These are phyloP conservation scores for Polypterus bichir DNA, from an alignment of 2,113 vertebrate genomes.

Conservation along the genomic window DNA sequence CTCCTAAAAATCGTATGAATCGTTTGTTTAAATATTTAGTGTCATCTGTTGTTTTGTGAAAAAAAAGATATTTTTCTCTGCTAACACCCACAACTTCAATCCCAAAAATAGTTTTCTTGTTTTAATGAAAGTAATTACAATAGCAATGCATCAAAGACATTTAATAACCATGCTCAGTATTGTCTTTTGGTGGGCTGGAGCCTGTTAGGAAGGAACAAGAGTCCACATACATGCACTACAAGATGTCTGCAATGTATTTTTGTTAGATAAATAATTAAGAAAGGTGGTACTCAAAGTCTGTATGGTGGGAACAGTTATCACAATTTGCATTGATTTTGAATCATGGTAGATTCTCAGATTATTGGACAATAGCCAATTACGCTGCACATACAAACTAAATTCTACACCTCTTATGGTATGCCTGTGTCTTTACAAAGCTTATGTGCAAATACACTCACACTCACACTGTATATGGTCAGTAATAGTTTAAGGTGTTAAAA, in stretches of 20 bases:
- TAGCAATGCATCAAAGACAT: too few relatives aligned
- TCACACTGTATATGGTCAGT: too few relatives aligned
- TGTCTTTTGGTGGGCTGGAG: conserved; percentile 5
- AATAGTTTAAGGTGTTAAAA: too few relatives aligned
- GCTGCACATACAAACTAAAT: conserved; percentile 6
- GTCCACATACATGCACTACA: conserved; percentile 11
- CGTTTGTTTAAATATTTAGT: background rate
- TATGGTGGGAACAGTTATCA: conserved; percentile 5
- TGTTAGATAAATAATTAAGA: conserved; percentile 8
- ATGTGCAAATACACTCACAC: background rate
- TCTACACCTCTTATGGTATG: conserved; percentile 9
- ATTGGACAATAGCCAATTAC: conserved; percentile 9
- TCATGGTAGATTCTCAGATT: conserved; percentile 10
- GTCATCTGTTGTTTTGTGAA: too few relatives aligned
- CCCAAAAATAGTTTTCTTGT: too few relatives aligned
- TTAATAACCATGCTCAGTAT: too few relatives aligned
- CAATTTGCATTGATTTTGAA: conserved; percentile 13
- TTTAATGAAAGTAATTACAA: too few relatives aligned
- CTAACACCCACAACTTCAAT: too few relatives aligned
- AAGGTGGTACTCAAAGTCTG: conserved; percentile 1
- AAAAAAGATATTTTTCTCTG: too few relatives aligned
- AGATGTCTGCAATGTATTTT: conserved; percentile 7
- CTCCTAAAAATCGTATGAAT: too few relatives aligned
- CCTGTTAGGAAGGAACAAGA: conserved; percentile 11
- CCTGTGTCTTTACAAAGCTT: conserved; percentile 2